Evolutionary conservation across 1,140 invertebrate species (phyloP).

Genomic region (Diprion similis): DNA sequence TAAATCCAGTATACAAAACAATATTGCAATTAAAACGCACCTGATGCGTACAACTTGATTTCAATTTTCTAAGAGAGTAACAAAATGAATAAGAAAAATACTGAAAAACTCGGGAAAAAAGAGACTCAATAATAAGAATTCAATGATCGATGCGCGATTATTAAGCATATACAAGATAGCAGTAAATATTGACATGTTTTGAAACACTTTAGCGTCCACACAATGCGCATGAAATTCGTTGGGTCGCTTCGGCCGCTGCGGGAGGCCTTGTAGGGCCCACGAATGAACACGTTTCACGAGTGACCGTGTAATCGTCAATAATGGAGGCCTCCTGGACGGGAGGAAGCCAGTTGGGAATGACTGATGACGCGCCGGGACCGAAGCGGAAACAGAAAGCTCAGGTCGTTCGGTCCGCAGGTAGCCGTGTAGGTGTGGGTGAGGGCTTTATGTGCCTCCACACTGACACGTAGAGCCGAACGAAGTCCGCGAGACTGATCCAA

Average conservation of each 20-base stretch:
- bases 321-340: conserved; percentile 47
- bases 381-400: conserved; percentile 2
- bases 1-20: neutral
- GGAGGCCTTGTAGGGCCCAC: conserved; percentile 2
- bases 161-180: neutral
- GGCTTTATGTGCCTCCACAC: neutral
- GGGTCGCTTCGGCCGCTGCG: neutral
- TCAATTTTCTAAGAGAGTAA: neutral
- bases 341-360: conserved; percentile 50
- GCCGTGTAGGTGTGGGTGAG: neutral
- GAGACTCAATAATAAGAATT: neutral
- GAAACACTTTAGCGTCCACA: conserved; percentile 2
- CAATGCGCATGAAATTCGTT: conserved; percentile 21
- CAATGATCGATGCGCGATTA: neutral
- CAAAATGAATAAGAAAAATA: neutral
- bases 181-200: conserved; percentile 6
- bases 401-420: neutral
- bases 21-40: neutral
- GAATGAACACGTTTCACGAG: conserved; percentile 48
- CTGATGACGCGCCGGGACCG: conserved; percentile 46
- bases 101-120: neutral
- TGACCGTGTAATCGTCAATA: conserved; percentile 61
- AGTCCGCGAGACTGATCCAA: neutral
- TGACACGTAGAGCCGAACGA: neutral
- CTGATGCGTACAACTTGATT: too few relatives aligned